Evolutionary conservation across 2,888 invertebrate species (phyloP), one percentile per base, ranked within the genome.

Genomic region (Oligia latruncula): DNA sequence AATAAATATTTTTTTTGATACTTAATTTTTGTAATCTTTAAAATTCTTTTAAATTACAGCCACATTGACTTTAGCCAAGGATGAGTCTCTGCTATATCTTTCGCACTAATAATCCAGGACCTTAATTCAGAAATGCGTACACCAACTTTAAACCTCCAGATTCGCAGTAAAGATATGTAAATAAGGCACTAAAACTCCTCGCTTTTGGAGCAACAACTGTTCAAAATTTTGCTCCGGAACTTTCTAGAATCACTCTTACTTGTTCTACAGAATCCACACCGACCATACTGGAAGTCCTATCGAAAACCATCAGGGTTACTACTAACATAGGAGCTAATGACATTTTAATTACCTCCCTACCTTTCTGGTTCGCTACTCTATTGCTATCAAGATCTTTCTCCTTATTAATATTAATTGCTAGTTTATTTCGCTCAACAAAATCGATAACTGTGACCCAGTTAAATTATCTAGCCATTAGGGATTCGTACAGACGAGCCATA

Each of bases 281-380:
- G 43, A 43, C 49, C 64, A 74, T 64, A 78, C 66, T 62, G 68
- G 20, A 71, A 75, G 62, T 67, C 20, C 71, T 55, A 86, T 86
- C 60, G 55, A 84, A 78, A 86, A 65, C 71, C 65, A 78, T 77
- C 72, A 79, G 68, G 76, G n/a, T 55, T 46, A 72, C 55, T 8
- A 73, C 62, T 65, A 75, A 71, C 79, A 79, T 74, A 81, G n/a
- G 11, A 60, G 78, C 81, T 46, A 91, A 91, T 89, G 91, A 86
- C 87, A 78, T 89, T 91, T 91, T 91, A 91, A 92, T 92, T 91
- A 83, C 90, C 49, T 88, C 75, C 81, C 84, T 83, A 81, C 84
- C 78, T 83, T 83, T 74, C 78, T 78, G n/a, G 29, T 65, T 78
- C 68, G 49, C 72, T 75, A 82, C 66, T 87, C 71, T 58, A 74